Evolutionary conservation across 1,140 invertebrate genomes (phyloP), one percentile per base, ranked within the genome.

Genomic region (Atta colombica): DNA sequence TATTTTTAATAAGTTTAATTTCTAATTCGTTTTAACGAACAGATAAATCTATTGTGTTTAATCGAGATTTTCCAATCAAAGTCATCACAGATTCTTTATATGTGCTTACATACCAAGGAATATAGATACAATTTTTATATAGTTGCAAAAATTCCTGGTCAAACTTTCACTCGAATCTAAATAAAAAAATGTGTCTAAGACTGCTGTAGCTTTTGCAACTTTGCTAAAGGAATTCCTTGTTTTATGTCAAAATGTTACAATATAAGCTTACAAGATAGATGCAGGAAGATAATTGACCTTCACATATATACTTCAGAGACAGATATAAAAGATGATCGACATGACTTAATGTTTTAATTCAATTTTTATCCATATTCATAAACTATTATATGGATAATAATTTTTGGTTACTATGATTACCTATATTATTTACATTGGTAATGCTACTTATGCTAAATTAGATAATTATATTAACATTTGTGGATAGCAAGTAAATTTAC

Each of bases 361-460:
- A 72, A 60, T 72, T 49, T 82, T 31, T 3, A 60, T 12, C 25
- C n/a, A 28, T 72, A 16, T 49, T 61, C 2, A 16, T 69, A 1
- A 81, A 21, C 12, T 51, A 28, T 51, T 58, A 61, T 63, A 74
- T 35, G n/a, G 2, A 60, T 69, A 18, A 28, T 65, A 21, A 39
- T 71, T 60, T 60, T 82, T 61, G 14, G 28, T 75, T 75, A 84
- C 49, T 28, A 61, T 51, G 39, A 75, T 51, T 80, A 53, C 35
- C 12, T 35, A 10, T 80, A 78, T 80, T 80, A 78, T 81, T 69
- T 81, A 81, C 63, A 69, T 14, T 69, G 65, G n/a, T 69, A 81
- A 69, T 10, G 4, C 18, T 78, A 78, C 51, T 55, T 69, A 80
- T 39, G 31, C 21, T 72, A 35, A 71, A 45, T 28, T 81, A 39